Percentiles rank a stretch among this genome's conserved stretches.
These are phyloP conservation scores for Drosophila fuyamai DNA, from an alignment of 1,140 invertebrate genomes.

Conservation along the genomic window DNA sequence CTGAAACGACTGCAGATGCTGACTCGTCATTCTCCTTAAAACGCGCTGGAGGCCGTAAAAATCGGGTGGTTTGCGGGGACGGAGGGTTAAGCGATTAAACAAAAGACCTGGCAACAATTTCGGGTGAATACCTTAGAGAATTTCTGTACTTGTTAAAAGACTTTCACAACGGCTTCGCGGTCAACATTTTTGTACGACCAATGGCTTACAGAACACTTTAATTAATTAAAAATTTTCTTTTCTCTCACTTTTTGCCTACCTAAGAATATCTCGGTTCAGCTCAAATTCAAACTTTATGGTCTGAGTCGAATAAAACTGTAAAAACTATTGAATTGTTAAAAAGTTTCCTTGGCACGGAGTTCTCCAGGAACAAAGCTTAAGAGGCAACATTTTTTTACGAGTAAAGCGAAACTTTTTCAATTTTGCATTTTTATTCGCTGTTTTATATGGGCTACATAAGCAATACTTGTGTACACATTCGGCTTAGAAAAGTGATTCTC, in stretches of 20 bases:
- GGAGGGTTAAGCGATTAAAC: conserved; percentile 13
- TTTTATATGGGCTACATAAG: neutral
- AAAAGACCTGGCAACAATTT: conserved; percentile 24
- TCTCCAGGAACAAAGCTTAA: conserved; percentile 4
- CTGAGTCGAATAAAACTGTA: conserved; percentile 12
- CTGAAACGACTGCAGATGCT: conserved; percentile 36
- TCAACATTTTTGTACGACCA: conserved; percentile 12
- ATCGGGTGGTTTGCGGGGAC: neutral
- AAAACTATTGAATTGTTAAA: conserved; percentile 34
- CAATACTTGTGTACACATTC: conserved; percentile 1
- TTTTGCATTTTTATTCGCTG: conserved; percentile 21
- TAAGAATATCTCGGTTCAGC: conserved; percentile 3
- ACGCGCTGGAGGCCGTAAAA: conserved; percentile 4
- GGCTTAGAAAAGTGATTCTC: conserved; percentile 17
- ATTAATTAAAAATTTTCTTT: conserved; percentile 38
- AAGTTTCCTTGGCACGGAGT: conserved; percentile 10
- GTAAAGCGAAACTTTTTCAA: conserved; percentile 32
- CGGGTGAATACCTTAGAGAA: conserved; percentile 24
- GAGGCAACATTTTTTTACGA: conserved; percentile 6
- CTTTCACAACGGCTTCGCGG: conserved; percentile 12
- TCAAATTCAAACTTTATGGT: conserved; percentile 18
- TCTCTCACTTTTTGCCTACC: conserved; percentile 11
- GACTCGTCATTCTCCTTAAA: conserved; percentile 33
- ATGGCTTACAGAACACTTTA: conserved; percentile 37
- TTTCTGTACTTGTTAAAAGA: conserved; percentile 25